phyloP scores from a whole-genome alignment of 2,888 invertebrate species.

The Campoletis raptor region DNA sequence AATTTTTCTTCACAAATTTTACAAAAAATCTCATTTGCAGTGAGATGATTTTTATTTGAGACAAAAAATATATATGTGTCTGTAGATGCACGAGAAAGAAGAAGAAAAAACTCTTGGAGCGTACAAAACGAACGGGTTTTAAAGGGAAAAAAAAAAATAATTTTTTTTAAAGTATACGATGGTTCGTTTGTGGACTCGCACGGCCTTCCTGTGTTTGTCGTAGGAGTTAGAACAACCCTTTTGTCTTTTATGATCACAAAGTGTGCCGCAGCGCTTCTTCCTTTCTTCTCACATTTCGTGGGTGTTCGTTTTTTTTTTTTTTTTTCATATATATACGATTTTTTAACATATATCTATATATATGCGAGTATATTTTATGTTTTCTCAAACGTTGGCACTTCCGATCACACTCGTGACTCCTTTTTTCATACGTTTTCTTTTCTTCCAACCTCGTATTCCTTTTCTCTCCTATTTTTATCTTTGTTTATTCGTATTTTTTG shows the following conservation, averaged over 20 bases:
- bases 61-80: background rate
- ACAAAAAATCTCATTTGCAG: background rate
- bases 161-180: constrained; percentile 52
- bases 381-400: constrained; percentile 56
- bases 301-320: no score
- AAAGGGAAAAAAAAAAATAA: constrained; percentile 45
- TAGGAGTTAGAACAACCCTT: constrained; percentile 78
- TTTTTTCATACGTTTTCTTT: background rate
- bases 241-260: constrained; percentile 70
- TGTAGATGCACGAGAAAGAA: background rate
- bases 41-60: background rate
- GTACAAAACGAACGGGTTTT: constrained; percentile 7
- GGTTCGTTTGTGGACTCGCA: constrained; percentile 78
- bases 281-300: constrained; percentile 36
- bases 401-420: constrained; percentile 35
- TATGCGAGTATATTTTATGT: constrained; percentile 11
- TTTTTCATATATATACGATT: background rate
- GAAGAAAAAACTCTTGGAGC: constrained; percentile 25
- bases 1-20: background rate
- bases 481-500: constrained; percentile 18
- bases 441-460: background rate
- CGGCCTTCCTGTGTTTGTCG: constrained; percentile 77
- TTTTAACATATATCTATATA: no score
- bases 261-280: constrained; percentile 68
- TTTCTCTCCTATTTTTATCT: constrained; percentile 28